A percentile compares a stretch with the other conserved stretches of the same genome.
phyloP scores from a whole-genome alignment of 1,140 invertebrate species.

The Nebria ingens region DNA sequence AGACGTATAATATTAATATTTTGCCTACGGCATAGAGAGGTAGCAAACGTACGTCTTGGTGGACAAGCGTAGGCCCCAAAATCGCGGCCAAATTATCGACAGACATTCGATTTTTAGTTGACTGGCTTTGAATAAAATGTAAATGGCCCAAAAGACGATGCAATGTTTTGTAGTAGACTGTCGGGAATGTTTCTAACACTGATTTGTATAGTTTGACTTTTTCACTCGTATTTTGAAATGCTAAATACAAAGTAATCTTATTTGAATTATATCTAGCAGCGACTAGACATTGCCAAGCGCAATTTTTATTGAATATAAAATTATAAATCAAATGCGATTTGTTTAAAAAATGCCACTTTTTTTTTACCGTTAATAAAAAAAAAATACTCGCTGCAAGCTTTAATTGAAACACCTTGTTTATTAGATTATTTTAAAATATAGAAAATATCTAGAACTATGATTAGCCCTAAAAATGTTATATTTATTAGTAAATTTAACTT shows the following conservation, averaged over 20 bases:
- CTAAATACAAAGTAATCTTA: slow-evolving; percentile 29
- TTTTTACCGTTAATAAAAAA: not conserved
- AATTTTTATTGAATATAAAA: slow-evolving; percentile 7
- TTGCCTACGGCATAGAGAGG: no score
- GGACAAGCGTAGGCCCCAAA: slow-evolving; percentile 75
- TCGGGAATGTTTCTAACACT: slow-evolving; percentile 51
- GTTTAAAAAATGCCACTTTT: not conserved
- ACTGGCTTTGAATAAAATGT: slow-evolving; percentile 63
- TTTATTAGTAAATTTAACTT: no score
- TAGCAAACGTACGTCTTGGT: slow-evolving; percentile 54
- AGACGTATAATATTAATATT: slow-evolving; percentile 39
- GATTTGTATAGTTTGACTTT: slow-evolving; percentile 48
- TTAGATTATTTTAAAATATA: not conserved
- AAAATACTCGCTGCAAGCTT: no score
- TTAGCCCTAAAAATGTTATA: not conserved
- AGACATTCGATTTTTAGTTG: slow-evolving; percentile 65
- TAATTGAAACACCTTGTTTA: no score
- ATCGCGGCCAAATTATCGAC: slow-evolving; percentile 71
- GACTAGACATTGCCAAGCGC: slow-evolving; percentile 1
- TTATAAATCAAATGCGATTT: no score
- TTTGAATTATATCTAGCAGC: slow-evolving; percentile 9
- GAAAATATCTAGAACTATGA: slow-evolving; percentile 4
- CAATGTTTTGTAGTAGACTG: slow-evolving; percentile 60
- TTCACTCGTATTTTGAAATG: slow-evolving; percentile 38
- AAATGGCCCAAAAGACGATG: slow-evolving; percentile 68